Evolutionary conservation across 2,797 vertebrate genomes (phyloP).

Genomic region (Pelodytes ibericus): DNA sequence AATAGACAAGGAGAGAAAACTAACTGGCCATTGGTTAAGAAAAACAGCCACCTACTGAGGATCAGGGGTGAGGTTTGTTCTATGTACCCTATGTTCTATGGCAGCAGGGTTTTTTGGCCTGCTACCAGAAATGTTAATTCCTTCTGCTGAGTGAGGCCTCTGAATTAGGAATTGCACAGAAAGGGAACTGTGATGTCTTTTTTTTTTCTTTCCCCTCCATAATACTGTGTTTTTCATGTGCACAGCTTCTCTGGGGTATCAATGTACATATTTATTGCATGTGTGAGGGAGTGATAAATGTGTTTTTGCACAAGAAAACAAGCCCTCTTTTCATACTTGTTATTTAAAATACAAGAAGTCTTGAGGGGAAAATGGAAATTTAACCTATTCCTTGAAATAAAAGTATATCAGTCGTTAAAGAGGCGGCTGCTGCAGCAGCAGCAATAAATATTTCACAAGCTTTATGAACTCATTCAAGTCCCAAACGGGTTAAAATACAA

Average conservation of each 20-base stretch:
- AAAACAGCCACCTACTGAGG: neutral
- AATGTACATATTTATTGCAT: neutral
- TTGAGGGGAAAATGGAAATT: neutral
- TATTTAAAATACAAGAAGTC: neutral
- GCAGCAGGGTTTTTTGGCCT: neutral
- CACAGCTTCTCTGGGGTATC: neutral
- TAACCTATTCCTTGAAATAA: neutral
- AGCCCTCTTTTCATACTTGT: conserved; percentile 7
- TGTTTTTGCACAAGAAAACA: conserved; percentile 11
- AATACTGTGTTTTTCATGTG: neutral
- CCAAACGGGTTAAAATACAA: conserved; percentile 17
- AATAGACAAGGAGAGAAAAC: neutral
- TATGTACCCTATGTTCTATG: conserved; percentile 4
- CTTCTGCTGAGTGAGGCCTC: neutral
- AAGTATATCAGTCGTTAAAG: neutral
- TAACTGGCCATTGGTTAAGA: neutral
- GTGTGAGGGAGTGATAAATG: neutral
- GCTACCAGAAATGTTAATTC: neutral
- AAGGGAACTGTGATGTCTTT: neutral
- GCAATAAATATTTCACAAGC: neutral
- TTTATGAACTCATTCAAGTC: neutral
- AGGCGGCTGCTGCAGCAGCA: neutral
- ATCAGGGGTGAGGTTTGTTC: neutral
- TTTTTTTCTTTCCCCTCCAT: neutral
- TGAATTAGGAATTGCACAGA: neutral